Evolutionary conservation across 2,888 invertebrate species (phyloP).

Genomic region (Drosophila nigritarsus): DNA sequence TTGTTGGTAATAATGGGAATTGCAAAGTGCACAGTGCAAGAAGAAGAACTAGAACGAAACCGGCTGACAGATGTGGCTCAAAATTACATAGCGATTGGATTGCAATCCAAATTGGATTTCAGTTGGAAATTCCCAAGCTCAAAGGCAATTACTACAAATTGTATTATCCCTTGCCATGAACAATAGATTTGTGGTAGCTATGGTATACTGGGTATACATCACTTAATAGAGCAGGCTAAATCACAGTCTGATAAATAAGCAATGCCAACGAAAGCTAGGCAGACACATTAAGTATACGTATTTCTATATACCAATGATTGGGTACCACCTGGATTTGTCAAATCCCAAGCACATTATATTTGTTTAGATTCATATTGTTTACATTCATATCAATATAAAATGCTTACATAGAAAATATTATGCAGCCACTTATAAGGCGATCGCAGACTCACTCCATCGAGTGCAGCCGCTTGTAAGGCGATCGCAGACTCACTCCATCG

Average conservation of each 20-base stretch:
- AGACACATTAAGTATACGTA: neutral
- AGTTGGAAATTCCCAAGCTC: neutral
- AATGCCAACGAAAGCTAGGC: neutral
- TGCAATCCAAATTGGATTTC: neutral
- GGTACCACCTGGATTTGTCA: neutral
- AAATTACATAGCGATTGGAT: neutral
- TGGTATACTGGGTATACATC: neutral
- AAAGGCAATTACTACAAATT: neutral
- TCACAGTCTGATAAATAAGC: neutral
- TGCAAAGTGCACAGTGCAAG: neutral
- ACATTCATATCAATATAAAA: too few relatives aligned
- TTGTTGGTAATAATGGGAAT: neutral
- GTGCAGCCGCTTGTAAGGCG: too few relatives aligned
- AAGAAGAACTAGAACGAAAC: neutral
- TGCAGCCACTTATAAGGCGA: too few relatives aligned
- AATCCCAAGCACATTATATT: neutral
- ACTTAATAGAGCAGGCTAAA: neutral
- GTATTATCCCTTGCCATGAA: neutral
- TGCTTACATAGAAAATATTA: too few relatives aligned
- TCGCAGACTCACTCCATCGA: too few relatives aligned
- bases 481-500: too few relatives aligned
- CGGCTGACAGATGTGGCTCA: constrained; percentile 7
- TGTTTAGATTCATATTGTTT: too few relatives aligned
- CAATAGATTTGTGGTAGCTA: neutral
- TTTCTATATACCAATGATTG: neutral